phyloP scores from a whole-genome alignment of 2,113 vertebrate species.

The Aspidoscelis tigris region DNA sequence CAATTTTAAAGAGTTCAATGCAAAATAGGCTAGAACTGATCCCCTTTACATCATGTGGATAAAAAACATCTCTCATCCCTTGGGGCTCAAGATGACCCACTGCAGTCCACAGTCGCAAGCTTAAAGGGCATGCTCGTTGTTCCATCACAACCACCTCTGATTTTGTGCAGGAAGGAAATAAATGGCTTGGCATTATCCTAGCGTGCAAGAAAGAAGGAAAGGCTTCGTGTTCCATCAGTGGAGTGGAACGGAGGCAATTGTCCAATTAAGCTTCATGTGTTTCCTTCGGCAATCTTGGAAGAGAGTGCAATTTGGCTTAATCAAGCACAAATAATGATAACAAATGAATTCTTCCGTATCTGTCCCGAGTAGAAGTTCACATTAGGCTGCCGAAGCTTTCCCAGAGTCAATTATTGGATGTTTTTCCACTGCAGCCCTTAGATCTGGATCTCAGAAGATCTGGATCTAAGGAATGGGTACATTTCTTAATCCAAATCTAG shows the following conservation, averaged over 20 bases:
- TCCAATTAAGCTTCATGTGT: slow-evolving; percentile 36
- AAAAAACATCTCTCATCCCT: neutral
- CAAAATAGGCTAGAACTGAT: no score
- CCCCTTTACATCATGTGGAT: no score
- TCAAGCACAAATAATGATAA: slow-evolving; percentile 50
- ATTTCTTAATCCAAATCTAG: no score
- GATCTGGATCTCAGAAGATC: no score
- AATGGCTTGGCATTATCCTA: slow-evolving; percentile 34
- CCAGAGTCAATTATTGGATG: slow-evolving; percentile 25
- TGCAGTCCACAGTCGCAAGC: neutral
- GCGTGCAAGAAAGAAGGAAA: slow-evolving; percentile 14
- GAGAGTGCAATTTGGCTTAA: slow-evolving; percentile 27
- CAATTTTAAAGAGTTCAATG: no score
- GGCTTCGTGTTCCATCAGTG: slow-evolving; percentile 54
- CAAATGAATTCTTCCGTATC: slow-evolving; percentile 46
- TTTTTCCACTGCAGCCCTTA: no score
- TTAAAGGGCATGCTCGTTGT: neutral
- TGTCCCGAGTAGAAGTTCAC: slow-evolving; percentile 17
- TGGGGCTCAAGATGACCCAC: neutral
- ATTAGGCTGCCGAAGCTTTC: neutral
- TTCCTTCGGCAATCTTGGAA: slow-evolving; percentile 55
- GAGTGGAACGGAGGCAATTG: slow-evolving; percentile 55
- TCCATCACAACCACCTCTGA: neutral
- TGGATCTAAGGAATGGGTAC: no score
- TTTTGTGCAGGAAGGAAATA: slow-evolving; percentile 28